A percentile compares a stretch with the other conserved stretches of the same genome.
Evolutionary conservation across 1,140 invertebrate species (phyloP).

Genomic region (Hycleus phaleratus): DNA sequence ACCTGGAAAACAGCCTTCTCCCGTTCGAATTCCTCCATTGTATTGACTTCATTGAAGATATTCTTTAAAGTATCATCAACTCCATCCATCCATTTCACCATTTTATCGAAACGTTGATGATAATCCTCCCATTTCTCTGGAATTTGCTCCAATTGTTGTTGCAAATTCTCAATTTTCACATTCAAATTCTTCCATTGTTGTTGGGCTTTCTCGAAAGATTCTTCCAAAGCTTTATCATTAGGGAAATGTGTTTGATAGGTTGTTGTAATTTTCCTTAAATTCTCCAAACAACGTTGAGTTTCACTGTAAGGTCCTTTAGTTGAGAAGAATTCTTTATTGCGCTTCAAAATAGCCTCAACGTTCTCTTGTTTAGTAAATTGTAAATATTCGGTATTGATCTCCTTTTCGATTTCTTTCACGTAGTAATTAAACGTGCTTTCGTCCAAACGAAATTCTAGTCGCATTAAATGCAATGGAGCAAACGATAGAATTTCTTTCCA

Average conservation of each 20-base stretch:
- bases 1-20: conserved; percentile 86
- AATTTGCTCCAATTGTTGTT: conserved; percentile 73
- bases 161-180: conserved; percentile 61
- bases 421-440: conserved; percentile 78
- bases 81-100: conserved; percentile 85
- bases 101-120: conserved; percentile 70
- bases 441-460: conserved; percentile 81
- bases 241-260: conserved; percentile 58
- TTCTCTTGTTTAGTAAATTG: conserved; percentile 80
- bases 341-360: conserved; percentile 63
- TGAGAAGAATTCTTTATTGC: conserved; percentile 70
- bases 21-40: conserved; percentile 80
- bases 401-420: conserved; percentile 82
- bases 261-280: conserved; percentile 61
- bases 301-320: conserved; percentile 60
- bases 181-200: conserved; percentile 66
- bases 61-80: conserved; percentile 75
- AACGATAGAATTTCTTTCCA: conserved; percentile 72
- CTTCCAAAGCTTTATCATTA: conserved; percentile 54
- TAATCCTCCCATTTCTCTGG: conserved; percentile 87
- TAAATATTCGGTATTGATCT: conserved; percentile 77
- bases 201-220: conserved; percentile 59
- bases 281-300: conserved; percentile 65
- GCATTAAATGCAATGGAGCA: conserved; percentile 77
- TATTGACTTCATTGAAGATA: conserved; percentile 75